Evolutionary conservation across 2,888 invertebrate genomes (phyloP).

Genomic region (Caenorhabditis wallacei): DNA sequence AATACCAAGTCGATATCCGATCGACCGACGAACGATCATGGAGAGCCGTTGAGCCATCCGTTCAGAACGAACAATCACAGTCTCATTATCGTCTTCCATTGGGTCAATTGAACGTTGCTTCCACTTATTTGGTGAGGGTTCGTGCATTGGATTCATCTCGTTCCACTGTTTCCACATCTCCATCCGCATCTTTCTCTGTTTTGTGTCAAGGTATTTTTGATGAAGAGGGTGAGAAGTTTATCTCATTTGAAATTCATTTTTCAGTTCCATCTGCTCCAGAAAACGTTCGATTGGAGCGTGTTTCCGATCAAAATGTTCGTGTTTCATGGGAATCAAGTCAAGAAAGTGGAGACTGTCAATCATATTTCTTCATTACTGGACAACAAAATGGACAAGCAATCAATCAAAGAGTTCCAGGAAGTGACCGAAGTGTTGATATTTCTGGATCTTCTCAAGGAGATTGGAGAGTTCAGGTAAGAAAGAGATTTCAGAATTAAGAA

Average conservation of each 20-base stretch:
- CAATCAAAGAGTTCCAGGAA: constrained; percentile 67
- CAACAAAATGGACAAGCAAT: constrained; percentile 68
- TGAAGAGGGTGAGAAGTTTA: not conserved
- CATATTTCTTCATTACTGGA: constrained; percentile 81
- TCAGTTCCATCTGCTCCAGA: constrained; percentile 73
- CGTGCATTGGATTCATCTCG: constrained; percentile 72
- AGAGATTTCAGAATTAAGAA: not conserved
- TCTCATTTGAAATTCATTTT: constrained; percentile 17
- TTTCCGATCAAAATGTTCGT: constrained; percentile 67
- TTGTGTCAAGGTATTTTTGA: constrained; percentile 72
- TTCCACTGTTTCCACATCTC: constrained; percentile 74
- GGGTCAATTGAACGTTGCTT: constrained; percentile 66
- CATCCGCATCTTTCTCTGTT: constrained; percentile 74
- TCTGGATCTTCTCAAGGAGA: constrained; percentile 67
- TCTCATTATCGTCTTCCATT: constrained; percentile 66
- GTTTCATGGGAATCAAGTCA: constrained; percentile 75
- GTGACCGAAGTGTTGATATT: constrained; percentile 74
- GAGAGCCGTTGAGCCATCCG: constrained; percentile 65
- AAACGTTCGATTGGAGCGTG: constrained; percentile 74
- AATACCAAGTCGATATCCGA: constrained; percentile 80
- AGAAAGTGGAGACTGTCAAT: constrained; percentile 75
- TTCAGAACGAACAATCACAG: constrained; percentile 66
- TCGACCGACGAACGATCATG: constrained; percentile 71
- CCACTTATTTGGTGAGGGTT: constrained; percentile 76
- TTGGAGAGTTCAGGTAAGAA: constrained; percentile 69